Base-by-base conservation (phyloP, 2,113 vertebrate species). In the Silurus asotus region DNA sequence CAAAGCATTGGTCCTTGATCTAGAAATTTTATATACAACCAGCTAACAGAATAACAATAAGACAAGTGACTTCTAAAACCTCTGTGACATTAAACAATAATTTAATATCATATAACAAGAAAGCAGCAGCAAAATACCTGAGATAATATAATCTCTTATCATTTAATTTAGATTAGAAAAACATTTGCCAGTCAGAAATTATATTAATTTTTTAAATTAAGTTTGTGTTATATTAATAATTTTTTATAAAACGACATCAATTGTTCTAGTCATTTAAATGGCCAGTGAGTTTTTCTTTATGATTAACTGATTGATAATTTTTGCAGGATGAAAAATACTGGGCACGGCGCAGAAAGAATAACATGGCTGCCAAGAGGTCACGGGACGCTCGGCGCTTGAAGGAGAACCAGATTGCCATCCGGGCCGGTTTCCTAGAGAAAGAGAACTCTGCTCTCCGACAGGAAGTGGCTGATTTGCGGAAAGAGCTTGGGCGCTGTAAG, bases 291-390 rank as follows among this genome's bases (percentile, higher is more conserved):
- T 37, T 37, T 37, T 37, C 37, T 37, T 37, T 37, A 37, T 37
- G 37, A 37, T 37, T 37, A 37, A 37, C 37, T 37, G 37, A 37
- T 37, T 37, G 37, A 37, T 37, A 92, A 91, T 92, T 89, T 91
- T 96, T 96, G 95, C 96, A 97, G 97, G 97, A 97, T 70, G 96
- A 97, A 93, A 97, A 96, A 89, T 97, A 97, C 95, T 97, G 97
- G 97, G 94, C 95, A 15, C 89, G 97, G 90, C 97, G 97, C 77
- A 96, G 95, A 93, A 97, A 97, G 96, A 97, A 97, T 95, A 97
- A 97, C 93, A 93, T 97, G 95, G 97, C 97, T 0, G 97, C 97
- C 59, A 97, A 97, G 93, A 95, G 96, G 5, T 97, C 97, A 8
- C 93, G 97, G 45, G 97, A 97, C 0, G 97, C 97, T 1, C 95